Evolutionary conservation across 1,140 invertebrate species (phyloP).

Genomic region (Dinothrombium tinctorium): DNA sequence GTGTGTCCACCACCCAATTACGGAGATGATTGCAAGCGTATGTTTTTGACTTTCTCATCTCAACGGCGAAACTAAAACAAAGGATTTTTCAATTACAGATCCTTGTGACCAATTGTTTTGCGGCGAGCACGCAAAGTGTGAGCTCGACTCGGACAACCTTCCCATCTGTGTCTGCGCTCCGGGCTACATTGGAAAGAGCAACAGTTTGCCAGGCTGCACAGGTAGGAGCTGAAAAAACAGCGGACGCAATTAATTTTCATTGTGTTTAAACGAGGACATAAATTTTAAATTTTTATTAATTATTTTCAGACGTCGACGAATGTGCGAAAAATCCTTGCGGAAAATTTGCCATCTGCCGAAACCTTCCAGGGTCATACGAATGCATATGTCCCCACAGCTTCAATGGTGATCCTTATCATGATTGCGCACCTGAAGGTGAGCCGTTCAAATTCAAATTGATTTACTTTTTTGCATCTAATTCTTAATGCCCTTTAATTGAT

Average conservation of each 20-base stretch:
- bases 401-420: conserved; percentile 36
- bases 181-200: conserved; percentile 49
- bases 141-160: no score
- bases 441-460: no score
- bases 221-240: conserved; percentile 40
- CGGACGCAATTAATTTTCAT: conserved; percentile 25
- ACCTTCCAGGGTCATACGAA: conserved; percentile 51
- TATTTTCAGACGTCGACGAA: conserved; percentile 16
- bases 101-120: no score
- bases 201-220: conserved; percentile 26
- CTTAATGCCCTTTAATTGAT: no score
- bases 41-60: no score
- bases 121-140: no score
- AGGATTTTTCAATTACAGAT: no score
- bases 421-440: conserved; percentile 12
- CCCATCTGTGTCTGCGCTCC: conserved; percentile 45
- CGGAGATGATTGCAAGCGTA: conserved; percentile 18
- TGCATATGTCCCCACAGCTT: conserved; percentile 58
- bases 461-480: no score
- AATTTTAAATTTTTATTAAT: conserved; percentile 10
- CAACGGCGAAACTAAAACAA: no score
- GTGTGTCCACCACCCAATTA: conserved; percentile 23
- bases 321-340: conserved; percentile 39
- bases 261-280: no score
- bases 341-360: conserved; percentile 58